Evolutionary conservation across 1,140 invertebrate genomes (phyloP).

Genomic region (Lutraria rhynchaena): DNA sequence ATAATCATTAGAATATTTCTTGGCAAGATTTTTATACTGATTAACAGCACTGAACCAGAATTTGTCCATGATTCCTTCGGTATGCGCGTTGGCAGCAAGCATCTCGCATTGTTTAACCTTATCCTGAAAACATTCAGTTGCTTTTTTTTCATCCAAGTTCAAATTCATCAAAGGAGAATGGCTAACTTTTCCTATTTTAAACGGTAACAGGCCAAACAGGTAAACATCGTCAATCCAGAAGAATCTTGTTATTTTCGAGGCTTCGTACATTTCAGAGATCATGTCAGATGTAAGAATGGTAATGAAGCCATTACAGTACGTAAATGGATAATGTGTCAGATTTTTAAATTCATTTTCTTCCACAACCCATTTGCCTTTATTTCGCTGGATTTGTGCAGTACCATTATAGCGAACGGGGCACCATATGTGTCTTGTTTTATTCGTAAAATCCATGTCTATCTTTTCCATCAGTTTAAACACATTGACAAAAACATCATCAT

Average conservation of each 20-base stretch:
- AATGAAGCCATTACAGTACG: slow-evolving; percentile 81
- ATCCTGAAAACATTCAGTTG: slow-evolving; percentile 35
- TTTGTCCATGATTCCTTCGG: slow-evolving; percentile 53
- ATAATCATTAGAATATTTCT: slow-evolving; percentile 43
- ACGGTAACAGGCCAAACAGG: slow-evolving; percentile 78
- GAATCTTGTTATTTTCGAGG: slow-evolving; percentile 71
- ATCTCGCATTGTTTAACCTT: slow-evolving; percentile 25
- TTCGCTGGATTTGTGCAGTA: slow-evolving; percentile 63
- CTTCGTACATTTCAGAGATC: slow-evolving; percentile 76
- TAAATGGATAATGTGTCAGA: slow-evolving; percentile 63
- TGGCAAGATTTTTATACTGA: slow-evolving; percentile 33
- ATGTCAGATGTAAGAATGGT: slow-evolving; percentile 80
- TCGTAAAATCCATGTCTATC: slow-evolving; percentile 49
- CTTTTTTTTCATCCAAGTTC: slow-evolving; percentile 45
- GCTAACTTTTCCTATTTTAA: slow-evolving; percentile 59
- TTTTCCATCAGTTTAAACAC: slow-evolving; percentile 67
- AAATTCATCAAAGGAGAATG: slow-evolving; percentile 30
- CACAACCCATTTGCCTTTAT: slow-evolving; percentile 75
- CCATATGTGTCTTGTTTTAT: slow-evolving; percentile 50
- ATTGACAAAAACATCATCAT: slow-evolving; percentile 85
- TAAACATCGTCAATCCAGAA: slow-evolving; percentile 83
- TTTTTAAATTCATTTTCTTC: slow-evolving; percentile 65
- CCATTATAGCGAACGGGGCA: slow-evolving; percentile 54
- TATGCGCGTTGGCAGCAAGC: slow-evolving; percentile 39
- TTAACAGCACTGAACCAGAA: slow-evolving; percentile 47